These are phyloP conservation scores for Tipula vernalis DNA, from an alignment of 2,888 invertebrate genomes.

Conservation along the genomic window DNA sequence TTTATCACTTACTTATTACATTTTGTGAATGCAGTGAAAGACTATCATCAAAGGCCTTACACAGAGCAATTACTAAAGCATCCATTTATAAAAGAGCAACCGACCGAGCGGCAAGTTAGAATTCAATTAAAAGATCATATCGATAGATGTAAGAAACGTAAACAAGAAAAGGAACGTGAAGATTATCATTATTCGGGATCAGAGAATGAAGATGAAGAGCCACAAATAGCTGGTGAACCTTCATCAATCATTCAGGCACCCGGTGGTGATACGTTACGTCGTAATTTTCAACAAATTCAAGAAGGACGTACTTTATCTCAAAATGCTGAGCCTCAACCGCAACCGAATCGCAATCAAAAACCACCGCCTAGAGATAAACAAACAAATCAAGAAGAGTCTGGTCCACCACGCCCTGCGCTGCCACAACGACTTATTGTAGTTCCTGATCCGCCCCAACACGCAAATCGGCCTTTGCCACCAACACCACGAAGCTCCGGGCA, in stretches of 20 bases:
- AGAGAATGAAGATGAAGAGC: conserved; percentile 94
- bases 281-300: conserved; percentile 98
- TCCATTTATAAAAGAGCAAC: conserved; percentile 96
- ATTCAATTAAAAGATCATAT: conserved; percentile 99
- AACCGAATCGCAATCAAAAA: conserved; percentile 43
- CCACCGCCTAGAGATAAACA: conserved; percentile 31
- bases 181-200: conserved; percentile 86
- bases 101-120: conserved; percentile 94
- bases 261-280: conserved; percentile 87
- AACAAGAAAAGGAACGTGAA: conserved; percentile 73
- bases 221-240: conserved; percentile 82
- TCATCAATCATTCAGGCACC: conserved; percentile 80
- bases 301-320: conserved; percentile 53
- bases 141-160: conserved; percentile 89
- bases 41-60: conserved; percentile 96
- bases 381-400: conserved; percentile 64
- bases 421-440: conserved; percentile 86
- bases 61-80: conserved; percentile 96
- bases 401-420: conserved; percentile 76
- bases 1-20: background rate
- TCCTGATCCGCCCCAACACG: conserved; percentile 66
- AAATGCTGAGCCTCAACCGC: conserved; percentile 45
- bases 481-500: conserved; percentile 60
- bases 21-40: conserved; percentile 56
- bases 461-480: conserved; percentile 64